Conservation (phyloP, 2,797 vertebrate genomes). For the Pseudochirops cupreus region DNA sequence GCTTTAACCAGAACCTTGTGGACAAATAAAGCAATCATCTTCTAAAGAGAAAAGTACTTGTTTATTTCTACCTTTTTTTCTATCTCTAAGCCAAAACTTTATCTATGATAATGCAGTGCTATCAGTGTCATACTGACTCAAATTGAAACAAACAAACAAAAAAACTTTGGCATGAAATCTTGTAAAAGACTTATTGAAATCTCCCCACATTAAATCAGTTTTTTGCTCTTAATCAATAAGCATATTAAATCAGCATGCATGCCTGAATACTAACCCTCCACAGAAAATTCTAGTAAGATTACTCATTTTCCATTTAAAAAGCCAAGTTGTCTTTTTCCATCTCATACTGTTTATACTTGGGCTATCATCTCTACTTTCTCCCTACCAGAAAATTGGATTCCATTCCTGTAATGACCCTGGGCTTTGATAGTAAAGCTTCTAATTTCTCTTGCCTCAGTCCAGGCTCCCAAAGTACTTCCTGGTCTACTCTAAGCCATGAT, state of each 20-base stretch:
- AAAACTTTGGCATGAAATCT: background rate
- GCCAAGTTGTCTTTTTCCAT: background rate
- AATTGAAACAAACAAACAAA: background rate
- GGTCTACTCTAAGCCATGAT: background rate
- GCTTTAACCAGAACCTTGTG: background rate
- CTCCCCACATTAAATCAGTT: background rate
- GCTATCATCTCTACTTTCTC: background rate
- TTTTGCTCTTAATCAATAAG: background rate
- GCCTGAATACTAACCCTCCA: background rate
- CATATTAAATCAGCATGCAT: background rate
- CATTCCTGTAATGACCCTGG: background rate
- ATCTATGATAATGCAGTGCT: background rate
- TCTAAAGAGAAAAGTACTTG: background rate
- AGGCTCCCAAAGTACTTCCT: background rate
- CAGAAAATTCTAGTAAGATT: background rate
- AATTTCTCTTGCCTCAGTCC: background rate
- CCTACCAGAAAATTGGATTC: background rate
- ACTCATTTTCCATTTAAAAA: background rate
- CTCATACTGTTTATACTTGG: background rate
- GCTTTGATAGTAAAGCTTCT: background rate
- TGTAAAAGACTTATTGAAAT: background rate
- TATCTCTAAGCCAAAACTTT: background rate
- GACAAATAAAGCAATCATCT: background rate
- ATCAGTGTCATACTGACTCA: background rate
- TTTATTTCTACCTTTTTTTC: background rate